These are phyloP conservation scores for Sarcophaga peregrina DNA, from an alignment of 1,140 invertebrate species.

Conservation along the genomic window DNA sequence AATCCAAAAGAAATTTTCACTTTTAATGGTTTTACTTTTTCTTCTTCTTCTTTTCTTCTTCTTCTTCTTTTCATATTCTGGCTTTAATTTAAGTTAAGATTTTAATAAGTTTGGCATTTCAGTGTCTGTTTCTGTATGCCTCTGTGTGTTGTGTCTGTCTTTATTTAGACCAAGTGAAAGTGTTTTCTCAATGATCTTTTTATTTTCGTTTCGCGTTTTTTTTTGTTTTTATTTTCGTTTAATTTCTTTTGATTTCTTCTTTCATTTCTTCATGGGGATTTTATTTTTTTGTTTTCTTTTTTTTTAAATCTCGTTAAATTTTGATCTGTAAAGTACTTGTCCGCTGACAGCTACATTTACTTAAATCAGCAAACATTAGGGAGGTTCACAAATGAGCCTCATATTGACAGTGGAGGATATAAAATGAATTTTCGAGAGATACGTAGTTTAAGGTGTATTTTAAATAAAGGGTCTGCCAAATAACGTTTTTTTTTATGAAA, in stretches of 20 bases:
- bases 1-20: background rate
- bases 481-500: no score
- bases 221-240: slow-evolving; percentile 15
- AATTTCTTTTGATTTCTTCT: background rate
- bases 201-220: slow-evolving; percentile 1
- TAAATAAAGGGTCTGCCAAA: no score
- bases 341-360: no score
- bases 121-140: background rate
- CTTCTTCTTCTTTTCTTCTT: background rate
- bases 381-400: no score
- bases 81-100: background rate
- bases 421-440: no score
- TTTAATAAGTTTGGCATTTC: background rate
- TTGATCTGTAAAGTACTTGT: slow-evolving; percentile 32
- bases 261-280: background rate
- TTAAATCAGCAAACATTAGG: no score
- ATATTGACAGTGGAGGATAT: no score
- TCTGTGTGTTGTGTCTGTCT: background rate
- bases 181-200: slow-evolving; percentile 2
- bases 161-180: slow-evolving; percentile 29
- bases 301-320: background rate
- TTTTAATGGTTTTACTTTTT: slow-evolving; percentile 8
- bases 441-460: no score
- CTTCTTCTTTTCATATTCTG: background rate
- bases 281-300: background rate